Evolutionary conservation across 2,113 vertebrate species (phyloP), one percentile per base, ranked within the genome.

Genomic region (Limnothrissa miodon): DNA sequence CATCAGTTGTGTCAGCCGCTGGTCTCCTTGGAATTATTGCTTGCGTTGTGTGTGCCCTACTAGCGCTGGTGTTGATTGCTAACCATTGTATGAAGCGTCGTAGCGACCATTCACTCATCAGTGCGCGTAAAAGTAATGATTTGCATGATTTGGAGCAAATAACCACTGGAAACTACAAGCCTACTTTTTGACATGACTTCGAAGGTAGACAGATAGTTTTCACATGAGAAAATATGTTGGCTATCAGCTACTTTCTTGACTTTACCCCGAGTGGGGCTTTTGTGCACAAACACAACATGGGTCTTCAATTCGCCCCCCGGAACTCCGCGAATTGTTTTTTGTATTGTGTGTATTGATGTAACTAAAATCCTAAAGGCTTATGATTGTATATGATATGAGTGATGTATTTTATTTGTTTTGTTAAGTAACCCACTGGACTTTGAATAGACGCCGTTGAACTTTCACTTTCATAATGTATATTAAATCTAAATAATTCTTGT

Each of bases 11-110:
- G 33, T 79, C 91, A 0, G 45, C 25, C 0, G 91, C 90, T 4
- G 89, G 36, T 0, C 85, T 94, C 0, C 88, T 87, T 8, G 93
- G 80, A 36, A 93, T 95, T 0, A 92, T 92, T 15, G 21, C 93
- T 78, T 89, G 88, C 78, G 84, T 85, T 0, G 89, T 89, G 0
- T 6, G 92, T 8, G 78, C 89, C 0, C 48, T 91, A 1, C 33
- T 93, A 23, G 11, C 91, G 25, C 6, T 90, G 66, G 87, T 94
- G 1, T 92, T 90, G 23, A 7, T 91, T 13, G 59, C 9, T 0
- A 84, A 91, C 80, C 74, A 87, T 81, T 0, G 89, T 4, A 29
- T 90, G 21, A 86, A 36, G 45, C 62, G 83, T 7, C 85, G 82
- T 17, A 62, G 78, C 33, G 88, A 90, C 79, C 78, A 44, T 74